Conservation (phyloP, 2,888 invertebrate genomes). For the Cremastinae sp. region DNA sequence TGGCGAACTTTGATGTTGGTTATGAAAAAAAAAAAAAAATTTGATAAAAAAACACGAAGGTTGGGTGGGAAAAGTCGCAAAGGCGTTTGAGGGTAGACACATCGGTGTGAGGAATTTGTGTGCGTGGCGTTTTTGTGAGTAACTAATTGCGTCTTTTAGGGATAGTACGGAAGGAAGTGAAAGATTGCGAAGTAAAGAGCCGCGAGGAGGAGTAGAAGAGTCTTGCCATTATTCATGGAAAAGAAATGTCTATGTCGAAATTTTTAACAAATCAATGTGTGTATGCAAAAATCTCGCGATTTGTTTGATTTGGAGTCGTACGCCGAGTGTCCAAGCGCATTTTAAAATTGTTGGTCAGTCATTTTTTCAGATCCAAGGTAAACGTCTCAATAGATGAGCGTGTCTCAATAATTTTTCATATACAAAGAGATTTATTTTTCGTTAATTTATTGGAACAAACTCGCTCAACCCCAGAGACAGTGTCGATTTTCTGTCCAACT, state of each 20-base stretch:
- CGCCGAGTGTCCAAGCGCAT: slow-evolving; percentile 8
- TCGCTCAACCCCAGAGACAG: too few species aligned
- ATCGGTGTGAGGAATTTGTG: slow-evolving; percentile 38
- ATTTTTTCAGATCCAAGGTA: too few species aligned
- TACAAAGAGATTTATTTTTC: too few species aligned
- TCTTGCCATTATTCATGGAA: slow-evolving; percentile 53
- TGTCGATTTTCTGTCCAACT: too few species aligned
- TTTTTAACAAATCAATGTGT: slow-evolving; percentile 37
- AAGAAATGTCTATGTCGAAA: slow-evolving; percentile 41
- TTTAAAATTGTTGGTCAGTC: neutral
- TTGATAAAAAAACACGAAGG: slow-evolving; percentile 56
- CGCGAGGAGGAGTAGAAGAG: slow-evolving; percentile 16
- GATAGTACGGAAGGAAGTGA: slow-evolving; percentile 5
- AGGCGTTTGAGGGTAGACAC: slow-evolving; percentile 45
- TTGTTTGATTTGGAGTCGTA: slow-evolving; percentile 8
- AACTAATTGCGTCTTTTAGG: slow-evolving; percentile 34
- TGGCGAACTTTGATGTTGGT: slow-evolving; percentile 67
- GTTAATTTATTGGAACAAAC: too few species aligned
- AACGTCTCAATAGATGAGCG: too few species aligned
- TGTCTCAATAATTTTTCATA: too few species aligned
- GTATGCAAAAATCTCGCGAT: slow-evolving; percentile 35
- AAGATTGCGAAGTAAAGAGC: slow-evolving; percentile 13
- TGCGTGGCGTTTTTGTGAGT: slow-evolving; percentile 58
- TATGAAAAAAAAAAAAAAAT: slow-evolving; percentile 64
- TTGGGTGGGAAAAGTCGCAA: slow-evolving; percentile 10